Conservation (phyloP, 2,113 vertebrate species). For the Myocastor coypus region DNA sequence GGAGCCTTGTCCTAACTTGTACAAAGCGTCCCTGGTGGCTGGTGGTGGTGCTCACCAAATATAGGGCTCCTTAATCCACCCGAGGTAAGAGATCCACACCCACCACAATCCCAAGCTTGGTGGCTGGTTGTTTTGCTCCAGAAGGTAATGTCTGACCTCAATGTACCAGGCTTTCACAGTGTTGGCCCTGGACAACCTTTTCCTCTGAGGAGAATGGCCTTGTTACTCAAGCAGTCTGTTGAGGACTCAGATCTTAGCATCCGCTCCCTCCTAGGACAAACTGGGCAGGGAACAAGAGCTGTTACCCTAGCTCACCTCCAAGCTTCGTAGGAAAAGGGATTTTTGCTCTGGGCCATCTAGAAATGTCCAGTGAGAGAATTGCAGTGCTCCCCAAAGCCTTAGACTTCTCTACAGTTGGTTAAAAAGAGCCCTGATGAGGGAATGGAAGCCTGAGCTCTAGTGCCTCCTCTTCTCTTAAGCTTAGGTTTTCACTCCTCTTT, state of each 20-base stretch:
- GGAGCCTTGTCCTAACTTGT: not conserved
- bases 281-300: not conserved
- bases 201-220: not conserved
- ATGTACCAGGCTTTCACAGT: not conserved
- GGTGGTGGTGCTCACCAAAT: not conserved
- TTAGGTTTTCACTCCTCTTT: not conserved
- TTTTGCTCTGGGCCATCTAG: not conserved
- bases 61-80: not conserved
- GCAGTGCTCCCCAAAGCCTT: not conserved
- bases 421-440: not conserved
- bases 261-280: not conserved
- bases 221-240: not conserved
- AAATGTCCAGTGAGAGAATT: not conserved
- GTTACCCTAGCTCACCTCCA: not conserved
- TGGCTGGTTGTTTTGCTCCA: not conserved
- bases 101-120: not conserved
- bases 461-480: not conserved
- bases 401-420: not conserved
- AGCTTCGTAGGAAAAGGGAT: not conserved
- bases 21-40: not conserved
- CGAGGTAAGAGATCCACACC: not conserved
- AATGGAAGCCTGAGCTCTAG: not conserved
- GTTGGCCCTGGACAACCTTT: not conserved
- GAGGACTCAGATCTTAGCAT: not conserved
- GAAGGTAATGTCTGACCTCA: not conserved